Base-by-base conservation (phyloP, 2,797 vertebrate genomes). In the Enteromius viviparus region DNA sequence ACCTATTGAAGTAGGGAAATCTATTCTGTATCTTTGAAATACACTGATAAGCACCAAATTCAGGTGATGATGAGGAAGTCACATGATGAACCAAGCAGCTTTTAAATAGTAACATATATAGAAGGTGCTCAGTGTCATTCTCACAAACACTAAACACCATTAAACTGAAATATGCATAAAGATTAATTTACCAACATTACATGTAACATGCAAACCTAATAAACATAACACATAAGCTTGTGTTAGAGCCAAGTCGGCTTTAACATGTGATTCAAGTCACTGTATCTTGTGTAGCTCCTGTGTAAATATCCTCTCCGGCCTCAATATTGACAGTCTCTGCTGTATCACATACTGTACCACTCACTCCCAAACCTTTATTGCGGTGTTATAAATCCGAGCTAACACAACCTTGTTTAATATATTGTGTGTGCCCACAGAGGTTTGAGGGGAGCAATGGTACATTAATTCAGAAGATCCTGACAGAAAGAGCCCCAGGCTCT, bases 251-350 rank as follows among this genome's bases (percentile, higher is more conserved):
- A 79, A 58, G 23, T 68, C 60, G 53, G 26, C 55, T 80, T 32
- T 58, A 51, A 69, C 45, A 37, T 80, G 58, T 65, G 47, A 65
- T 34, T 62, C 49, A 78, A 69, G 42, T 40, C 53, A 23, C 58
- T 65, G 60, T 47, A 81, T 51, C 42, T 9, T 11, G 45, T 42
- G 53, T 32, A 60, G 40, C 68, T 45, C 19, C n/a, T 15, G 53
- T 68, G n/a, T 32, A 77, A 76, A 47, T 69, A 32, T 83, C 40
- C 49, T 68, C 47, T 55, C 42, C 1, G 14, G 74, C 66, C 51
- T 58, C 29, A 75, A 85, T 83, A 83, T 80, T 79, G 47, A 53
- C 81, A 19, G 29, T 79, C 47, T 65, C 23, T 47, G 66, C 37
- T 32, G 58, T 51, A 42, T 45, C 55, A 32, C 51, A 6, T 19